phyloP scores from a whole-genome alignment of 2,113 vertebrate species.

The Apeltes quadracus region DNA sequence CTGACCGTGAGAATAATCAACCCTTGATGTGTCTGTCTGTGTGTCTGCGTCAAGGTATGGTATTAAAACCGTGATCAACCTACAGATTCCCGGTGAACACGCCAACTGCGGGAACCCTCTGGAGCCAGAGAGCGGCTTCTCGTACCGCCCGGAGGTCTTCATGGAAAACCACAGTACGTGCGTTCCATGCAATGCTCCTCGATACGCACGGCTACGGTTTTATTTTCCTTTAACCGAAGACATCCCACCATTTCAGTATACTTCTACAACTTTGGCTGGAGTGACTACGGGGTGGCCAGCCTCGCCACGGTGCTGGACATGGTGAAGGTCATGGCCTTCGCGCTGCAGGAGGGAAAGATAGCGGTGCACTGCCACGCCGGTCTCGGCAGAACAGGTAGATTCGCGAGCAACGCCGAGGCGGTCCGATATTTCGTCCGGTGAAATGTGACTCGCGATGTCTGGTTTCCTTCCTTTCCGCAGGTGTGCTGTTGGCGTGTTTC shows the following conservation, averaged over 20 bases:
- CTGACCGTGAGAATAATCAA: neutral
- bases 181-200: slow-evolving; percentile 22
- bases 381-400: slow-evolving; percentile 92
- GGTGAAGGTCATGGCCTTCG: slow-evolving; percentile 93
- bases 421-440: neutral
- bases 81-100: slow-evolving; percentile 93
- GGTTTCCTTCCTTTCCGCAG: slow-evolving; percentile 64
- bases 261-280: slow-evolving; percentile 96
- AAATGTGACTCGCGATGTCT: neutral
- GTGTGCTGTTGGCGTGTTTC: slow-evolving; percentile 94
- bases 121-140: slow-evolving; percentile 91
- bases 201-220: neutral
- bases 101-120: slow-evolving; percentile 91
- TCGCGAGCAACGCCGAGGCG: neutral
- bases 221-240: neutral
- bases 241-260: slow-evolving; percentile 84
- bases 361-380: slow-evolving; percentile 94
- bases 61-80: slow-evolving; percentile 93
- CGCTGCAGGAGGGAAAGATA: slow-evolving; percentile 91
- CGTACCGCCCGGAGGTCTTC: slow-evolving; percentile 90
- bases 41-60: slow-evolving; percentile 77
- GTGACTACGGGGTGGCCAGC: slow-evolving; percentile 91
- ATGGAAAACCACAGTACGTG: slow-evolving; percentile 93
- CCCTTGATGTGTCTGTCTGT: slow-evolving; percentile 10
- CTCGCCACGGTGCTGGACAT: slow-evolving; percentile 90